These are phyloP conservation scores for Sebastes hubbsi DNA, from an alignment of 2,797 vertebrate genomes.

Conservation along the genomic window DNA sequence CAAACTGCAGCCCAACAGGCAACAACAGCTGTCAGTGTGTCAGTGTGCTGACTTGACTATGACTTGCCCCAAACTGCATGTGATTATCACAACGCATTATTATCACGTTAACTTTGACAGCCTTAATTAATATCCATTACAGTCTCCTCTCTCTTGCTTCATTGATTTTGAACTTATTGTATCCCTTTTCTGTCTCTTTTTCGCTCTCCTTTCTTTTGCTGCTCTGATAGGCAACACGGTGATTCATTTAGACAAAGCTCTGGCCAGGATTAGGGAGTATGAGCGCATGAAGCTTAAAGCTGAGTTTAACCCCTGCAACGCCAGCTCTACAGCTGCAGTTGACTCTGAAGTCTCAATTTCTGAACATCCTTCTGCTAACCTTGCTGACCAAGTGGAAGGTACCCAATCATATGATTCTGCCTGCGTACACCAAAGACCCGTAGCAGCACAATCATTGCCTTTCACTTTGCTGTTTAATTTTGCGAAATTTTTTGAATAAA, in stretches of 20 bases:
- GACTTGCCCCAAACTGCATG: no score
- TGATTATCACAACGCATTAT: no score
- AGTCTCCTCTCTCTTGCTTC: constrained; percentile 20
- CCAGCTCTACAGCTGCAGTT: constrained; percentile 52
- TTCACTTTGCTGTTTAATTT: not conserved
- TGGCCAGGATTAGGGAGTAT: constrained; percentile 95
- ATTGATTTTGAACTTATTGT: constrained; percentile 43
- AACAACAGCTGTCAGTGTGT: no score
- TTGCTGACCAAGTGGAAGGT: constrained; percentile 78
- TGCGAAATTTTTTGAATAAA: not conserved
- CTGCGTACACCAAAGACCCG: constrained; percentile 17
- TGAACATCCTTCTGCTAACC: constrained; percentile 70
- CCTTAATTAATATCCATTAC: constrained; percentile 24
- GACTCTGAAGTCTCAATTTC: constrained; percentile 59
- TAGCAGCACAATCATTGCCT: not conserved
- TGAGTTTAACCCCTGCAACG: constrained; percentile 76
- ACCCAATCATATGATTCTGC: constrained; percentile 33
- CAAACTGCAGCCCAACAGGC: no score
- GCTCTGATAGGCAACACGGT: constrained; percentile 92
- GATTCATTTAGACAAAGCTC: constrained; percentile 98
- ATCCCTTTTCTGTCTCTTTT: constrained; percentile 30
- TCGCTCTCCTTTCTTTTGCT: constrained; percentile 52
- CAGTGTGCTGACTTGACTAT: no score
- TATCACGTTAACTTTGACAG: no score
- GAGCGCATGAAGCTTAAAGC: constrained; percentile 93